phyloP scores from a whole-genome alignment of 2,113 vertebrate genomes.

The Rhinolophus sinicus region DNA sequence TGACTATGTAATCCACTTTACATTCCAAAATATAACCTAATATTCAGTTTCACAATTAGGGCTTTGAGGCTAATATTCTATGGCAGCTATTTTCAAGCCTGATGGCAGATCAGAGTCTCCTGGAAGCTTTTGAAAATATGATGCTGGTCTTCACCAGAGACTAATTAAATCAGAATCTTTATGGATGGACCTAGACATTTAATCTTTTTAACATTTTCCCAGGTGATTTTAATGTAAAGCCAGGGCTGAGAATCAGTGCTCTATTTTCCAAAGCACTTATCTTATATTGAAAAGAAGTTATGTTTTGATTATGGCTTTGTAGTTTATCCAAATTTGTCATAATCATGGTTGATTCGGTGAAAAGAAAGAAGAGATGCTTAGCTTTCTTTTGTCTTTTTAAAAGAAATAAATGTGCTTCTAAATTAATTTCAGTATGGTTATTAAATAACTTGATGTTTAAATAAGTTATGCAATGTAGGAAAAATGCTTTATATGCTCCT shows the following conservation, averaged over 20 bases:
- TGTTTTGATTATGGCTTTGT: background rate
- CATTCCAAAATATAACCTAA: slow-evolving; percentile 1
- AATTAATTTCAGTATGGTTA: background rate
- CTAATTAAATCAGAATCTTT: background rate
- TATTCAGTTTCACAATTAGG: background rate
- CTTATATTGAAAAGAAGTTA: background rate
- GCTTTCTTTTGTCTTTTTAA: background rate
- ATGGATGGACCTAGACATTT: background rate
- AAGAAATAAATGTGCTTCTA: background rate
- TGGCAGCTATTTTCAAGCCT: background rate
- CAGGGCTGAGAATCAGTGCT: background rate
- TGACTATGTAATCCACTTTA: background rate
- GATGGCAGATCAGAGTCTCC: background rate
- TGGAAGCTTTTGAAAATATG: background rate
- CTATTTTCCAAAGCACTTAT: background rate
- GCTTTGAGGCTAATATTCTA: background rate
- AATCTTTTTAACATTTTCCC: background rate
- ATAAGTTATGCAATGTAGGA: background rate
- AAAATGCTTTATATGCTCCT: background rate
- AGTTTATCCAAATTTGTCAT: background rate
- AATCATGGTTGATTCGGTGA: background rate
- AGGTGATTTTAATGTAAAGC: background rate
- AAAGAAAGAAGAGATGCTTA: background rate
- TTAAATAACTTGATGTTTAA: background rate
- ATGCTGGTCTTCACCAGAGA: background rate